Base-by-base conservation (phyloP, 2,888 invertebrate species). In the Ophion ventricosus region DNA sequence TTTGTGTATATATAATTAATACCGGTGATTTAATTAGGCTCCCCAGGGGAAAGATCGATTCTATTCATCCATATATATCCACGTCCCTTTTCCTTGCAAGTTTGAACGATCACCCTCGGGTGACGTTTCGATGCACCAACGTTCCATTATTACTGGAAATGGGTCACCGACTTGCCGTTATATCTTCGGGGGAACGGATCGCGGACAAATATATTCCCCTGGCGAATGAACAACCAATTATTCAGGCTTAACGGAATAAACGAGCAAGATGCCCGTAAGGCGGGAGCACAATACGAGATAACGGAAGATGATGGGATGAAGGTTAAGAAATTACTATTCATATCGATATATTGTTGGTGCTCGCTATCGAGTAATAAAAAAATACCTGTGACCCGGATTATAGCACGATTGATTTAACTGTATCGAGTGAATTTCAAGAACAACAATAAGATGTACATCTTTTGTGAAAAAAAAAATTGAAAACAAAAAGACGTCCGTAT, bases 61-160 rank as follows among this genome's bases (percentile, higher is more conserved):
- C n/a, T 14, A 17, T 26, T 1, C 23, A 49, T 11, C n/a, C 1
- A n/a, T n/a, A 67, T 11, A 20, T 40, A 57, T 57, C 7, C n/a
- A 26, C 61, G 40, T 54, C n/a, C 54, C 61, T 20, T 76, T 59
- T 35, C 54, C 35, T 80, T 49, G 49, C 49, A 80, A 84, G 59
- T 80, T 80, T 77, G 83, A 84, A 67, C 76, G 80, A 83, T 83
- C 75, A 77, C 66, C 75, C 83, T 43, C 76, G 59, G 57, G 83
- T 76, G 80, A 80, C 80, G 80, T 77, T 76, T 63, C 69, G 74
- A 69, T 80, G 67, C 73, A 69, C 25, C 56, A 77, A 77, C 29
- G 80, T 49, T 69, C 57, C 73, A 70, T 80, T 80, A 80, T 84
- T 77, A 80, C 69, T 54, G 29, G 25, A 84, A 84, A 59, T 84